Percentiles rank a stretch among this genome's conserved stretches.
Evolutionary conservation across 1,140 invertebrate species (phyloP).

Genomic region (Meloidogyne floridensis): DNA sequence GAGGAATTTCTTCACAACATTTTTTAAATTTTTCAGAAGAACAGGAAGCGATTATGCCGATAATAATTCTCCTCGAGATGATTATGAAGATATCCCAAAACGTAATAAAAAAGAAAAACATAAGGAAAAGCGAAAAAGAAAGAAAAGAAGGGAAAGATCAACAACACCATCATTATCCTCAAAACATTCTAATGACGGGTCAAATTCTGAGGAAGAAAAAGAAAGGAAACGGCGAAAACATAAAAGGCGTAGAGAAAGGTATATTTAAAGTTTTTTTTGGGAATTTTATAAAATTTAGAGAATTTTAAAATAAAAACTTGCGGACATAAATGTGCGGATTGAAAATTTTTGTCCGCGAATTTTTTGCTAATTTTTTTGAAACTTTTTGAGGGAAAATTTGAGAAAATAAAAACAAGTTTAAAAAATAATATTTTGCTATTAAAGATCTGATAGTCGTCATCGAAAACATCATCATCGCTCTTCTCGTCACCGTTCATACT

Average conservation of each 20-base stretch:
- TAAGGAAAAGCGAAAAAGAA: neutral
- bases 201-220: neutral
- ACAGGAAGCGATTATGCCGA: neutral
- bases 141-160: neutral
- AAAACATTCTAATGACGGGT: neutral
- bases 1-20: no score
- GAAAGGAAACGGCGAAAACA: neutral
- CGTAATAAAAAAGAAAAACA: neutral
- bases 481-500: constrained; percentile 24
- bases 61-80: neutral
- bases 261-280: neutral
- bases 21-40: neutral
- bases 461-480: neutral
- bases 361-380: neutral
- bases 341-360: neutral
- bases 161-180: neutral
- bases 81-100: neutral
- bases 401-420: neutral
- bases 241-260: neutral
- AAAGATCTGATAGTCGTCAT: neutral
- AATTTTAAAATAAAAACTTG: neutral
- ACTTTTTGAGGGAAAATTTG: neutral
- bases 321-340: no score
- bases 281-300: neutral
- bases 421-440: neutral